A percentile compares a stretch with the other conserved stretches of the same genome.
phyloP scores from a whole-genome alignment of 1,140 invertebrate genomes.

The Acyrthosiphon pisum region DNA sequence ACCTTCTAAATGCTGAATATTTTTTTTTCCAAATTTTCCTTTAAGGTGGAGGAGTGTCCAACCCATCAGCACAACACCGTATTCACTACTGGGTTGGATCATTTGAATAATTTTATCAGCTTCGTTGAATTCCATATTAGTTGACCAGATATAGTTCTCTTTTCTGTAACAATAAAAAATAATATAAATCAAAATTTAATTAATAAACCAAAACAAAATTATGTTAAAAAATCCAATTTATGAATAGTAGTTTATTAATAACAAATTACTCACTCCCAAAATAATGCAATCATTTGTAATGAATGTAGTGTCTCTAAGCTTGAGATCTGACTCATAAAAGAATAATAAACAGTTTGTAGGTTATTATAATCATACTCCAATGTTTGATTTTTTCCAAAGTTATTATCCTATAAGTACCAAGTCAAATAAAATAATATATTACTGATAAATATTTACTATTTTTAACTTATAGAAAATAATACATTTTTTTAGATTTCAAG shows the following conservation, averaged over 20 bases:
- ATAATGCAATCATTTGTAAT: constrained; percentile 33
- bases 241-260: neutral
- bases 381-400: constrained; percentile 55
- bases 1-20: constrained; percentile 34
- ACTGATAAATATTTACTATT: neutral
- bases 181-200: too few relatives aligned
- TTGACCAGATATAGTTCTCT: constrained; percentile 50
- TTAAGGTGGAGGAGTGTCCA: constrained; percentile 37
- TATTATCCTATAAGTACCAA: constrained; percentile 47
- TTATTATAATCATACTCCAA: constrained; percentile 52
- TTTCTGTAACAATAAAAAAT: neutral
- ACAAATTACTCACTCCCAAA: constrained; percentile 45
- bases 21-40: constrained; percentile 47
- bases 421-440: neutral
- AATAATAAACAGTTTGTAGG: constrained; percentile 23
- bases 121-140: constrained; percentile 46
- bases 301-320: constrained; percentile 54
- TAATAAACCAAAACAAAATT: neutral
- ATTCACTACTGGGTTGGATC: constrained; percentile 53
- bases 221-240: neutral
- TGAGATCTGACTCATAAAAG: constrained; percentile 45
- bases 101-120: constrained; percentile 39
- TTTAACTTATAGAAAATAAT: neutral
- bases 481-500: neutral
- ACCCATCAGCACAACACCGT: constrained; percentile 25